Conservation (phyloP, 2,797 vertebrate species). For the Sebastes steindachneri region DNA sequence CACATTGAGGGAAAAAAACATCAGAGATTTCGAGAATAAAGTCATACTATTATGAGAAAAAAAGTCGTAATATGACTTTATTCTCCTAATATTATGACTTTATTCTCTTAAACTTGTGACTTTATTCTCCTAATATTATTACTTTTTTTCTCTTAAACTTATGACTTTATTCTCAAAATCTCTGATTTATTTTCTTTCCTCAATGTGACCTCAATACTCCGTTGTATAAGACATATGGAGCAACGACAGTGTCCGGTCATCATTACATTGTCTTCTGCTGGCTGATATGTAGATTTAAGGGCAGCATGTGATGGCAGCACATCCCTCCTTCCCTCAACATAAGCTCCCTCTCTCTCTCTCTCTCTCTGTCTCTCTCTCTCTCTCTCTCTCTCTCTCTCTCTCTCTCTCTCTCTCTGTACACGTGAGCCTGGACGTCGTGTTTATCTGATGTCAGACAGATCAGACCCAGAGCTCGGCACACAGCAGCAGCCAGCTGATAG, state of each 20-base stretch:
- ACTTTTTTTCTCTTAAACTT: too few relatives aligned
- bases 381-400: background rate
- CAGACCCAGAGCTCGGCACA: constrained; percentile 14
- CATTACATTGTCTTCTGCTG: background rate
- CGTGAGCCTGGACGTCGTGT: constrained; percentile 53
- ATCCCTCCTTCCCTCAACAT: constrained; percentile 11
- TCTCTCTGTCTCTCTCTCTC: background rate
- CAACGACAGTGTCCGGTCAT: background rate
- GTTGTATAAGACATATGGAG: background rate
- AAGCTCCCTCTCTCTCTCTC: constrained; percentile 12
- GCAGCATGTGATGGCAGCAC: constrained; percentile 16
- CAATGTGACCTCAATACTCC: too few relatives aligned
- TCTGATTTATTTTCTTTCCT: background rate
- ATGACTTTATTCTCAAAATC: too few relatives aligned
- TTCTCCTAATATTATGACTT: too few relatives aligned
- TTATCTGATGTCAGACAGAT: constrained; percentile 62
- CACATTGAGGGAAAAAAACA: too few relatives aligned
- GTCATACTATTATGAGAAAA: too few relatives aligned
- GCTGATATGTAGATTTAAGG: constrained; percentile 4
- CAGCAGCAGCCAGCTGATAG: constrained; percentile 38
- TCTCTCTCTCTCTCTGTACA: constrained; percentile 33
- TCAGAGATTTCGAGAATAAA: too few relatives aligned
- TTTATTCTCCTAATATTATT: too few relatives aligned
- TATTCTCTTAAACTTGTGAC: too few relatives aligned
- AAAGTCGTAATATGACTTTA: too few relatives aligned